Percentiles rank a stretch among this genome's conserved stretches.
phyloP scores from a whole-genome alignment of 2,888 invertebrate species.

The Subacronicta megacephala region DNA sequence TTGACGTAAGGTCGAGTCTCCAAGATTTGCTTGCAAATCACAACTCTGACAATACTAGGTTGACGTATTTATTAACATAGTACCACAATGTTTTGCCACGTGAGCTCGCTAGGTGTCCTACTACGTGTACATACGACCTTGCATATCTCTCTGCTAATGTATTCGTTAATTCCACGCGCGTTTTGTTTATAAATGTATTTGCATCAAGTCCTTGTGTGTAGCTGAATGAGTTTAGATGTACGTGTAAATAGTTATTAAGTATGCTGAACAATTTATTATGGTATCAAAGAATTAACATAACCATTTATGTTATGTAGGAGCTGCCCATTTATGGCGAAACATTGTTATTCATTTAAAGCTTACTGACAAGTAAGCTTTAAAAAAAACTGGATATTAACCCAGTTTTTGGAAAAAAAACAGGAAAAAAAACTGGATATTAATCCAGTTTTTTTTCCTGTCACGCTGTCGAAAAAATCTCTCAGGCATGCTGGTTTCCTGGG shows the following conservation, averaged over 20 bases:
- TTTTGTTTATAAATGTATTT: conserved; percentile 34
- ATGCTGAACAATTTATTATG: conserved; percentile 10
- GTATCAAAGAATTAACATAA: conserved; percentile 6
- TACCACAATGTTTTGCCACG: conserved; percentile 8
- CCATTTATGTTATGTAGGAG: conserved; percentile 14
- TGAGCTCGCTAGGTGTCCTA: conserved; percentile 21
- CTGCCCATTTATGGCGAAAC: conserved; percentile 10
- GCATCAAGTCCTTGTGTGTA: conserved; percentile 29
- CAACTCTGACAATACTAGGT: too few species aligned
- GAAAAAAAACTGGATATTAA: too few species aligned
- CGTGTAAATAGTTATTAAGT: conserved; percentile 7
- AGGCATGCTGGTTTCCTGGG: too few species aligned
- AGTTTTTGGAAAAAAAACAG: too few species aligned
- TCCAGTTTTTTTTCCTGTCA: too few species aligned
- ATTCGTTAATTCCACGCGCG: conserved; percentile 45
- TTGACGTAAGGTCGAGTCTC: too few species aligned
- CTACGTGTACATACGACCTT: conserved; percentile 37
- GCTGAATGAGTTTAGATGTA: conserved; percentile 16
- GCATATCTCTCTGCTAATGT: conserved; percentile 27
- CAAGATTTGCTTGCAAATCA: too few species aligned
- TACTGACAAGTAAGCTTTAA: too few species aligned
- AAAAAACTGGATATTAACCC: too few species aligned
- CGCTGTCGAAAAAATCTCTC: too few species aligned
- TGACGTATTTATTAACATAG: too few species aligned
- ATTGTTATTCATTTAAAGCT: conserved; percentile 2